These are phyloP conservation scores for Anguilla pacifica DNA, from an alignment of 2,797 vertebrate species.

Conservation along the genomic window DNA sequence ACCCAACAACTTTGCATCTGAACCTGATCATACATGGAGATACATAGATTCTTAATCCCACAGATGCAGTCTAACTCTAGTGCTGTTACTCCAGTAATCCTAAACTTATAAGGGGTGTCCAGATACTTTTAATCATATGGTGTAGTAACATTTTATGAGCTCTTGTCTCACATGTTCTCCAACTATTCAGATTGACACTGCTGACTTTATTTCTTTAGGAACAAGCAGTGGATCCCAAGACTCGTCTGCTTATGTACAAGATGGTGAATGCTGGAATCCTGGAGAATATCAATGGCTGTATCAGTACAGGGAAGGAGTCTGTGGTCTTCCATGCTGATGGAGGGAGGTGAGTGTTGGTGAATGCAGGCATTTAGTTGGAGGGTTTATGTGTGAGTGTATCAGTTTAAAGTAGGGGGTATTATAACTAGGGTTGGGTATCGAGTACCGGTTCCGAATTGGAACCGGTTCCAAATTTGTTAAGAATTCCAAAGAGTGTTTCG, in stretches of 20 bases:
- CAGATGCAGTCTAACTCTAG: background rate
- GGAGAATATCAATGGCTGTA: conserved; percentile 93
- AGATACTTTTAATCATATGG: no score
- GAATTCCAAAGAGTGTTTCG: no score
- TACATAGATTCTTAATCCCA: background rate
- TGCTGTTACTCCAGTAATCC: background rate
- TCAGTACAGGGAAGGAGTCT: conserved; percentile 96
- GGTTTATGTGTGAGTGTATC: background rate
- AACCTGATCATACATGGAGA: background rate
- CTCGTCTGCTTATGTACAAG: conserved; percentile 93
- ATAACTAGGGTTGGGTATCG: background rate
- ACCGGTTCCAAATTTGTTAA: no score
- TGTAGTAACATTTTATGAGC: background rate
- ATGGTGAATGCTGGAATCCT: conserved; percentile 91
- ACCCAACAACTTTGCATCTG: background rate
- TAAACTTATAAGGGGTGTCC: no score
- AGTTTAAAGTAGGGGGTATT: background rate
- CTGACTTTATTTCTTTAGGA: conserved; percentile 70
- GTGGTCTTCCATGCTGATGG: conserved; percentile 95
- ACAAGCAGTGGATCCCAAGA: conserved; percentile 94
- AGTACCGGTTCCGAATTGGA: no score
- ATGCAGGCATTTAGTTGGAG: background rate
- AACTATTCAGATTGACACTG: background rate
- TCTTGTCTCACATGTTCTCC: background rate
- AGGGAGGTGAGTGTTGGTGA: conserved; percentile 78